Evolutionary conservation across 2,797 vertebrate genomes (phyloP).

Genomic region (Onychomys arenicola): DNA sequence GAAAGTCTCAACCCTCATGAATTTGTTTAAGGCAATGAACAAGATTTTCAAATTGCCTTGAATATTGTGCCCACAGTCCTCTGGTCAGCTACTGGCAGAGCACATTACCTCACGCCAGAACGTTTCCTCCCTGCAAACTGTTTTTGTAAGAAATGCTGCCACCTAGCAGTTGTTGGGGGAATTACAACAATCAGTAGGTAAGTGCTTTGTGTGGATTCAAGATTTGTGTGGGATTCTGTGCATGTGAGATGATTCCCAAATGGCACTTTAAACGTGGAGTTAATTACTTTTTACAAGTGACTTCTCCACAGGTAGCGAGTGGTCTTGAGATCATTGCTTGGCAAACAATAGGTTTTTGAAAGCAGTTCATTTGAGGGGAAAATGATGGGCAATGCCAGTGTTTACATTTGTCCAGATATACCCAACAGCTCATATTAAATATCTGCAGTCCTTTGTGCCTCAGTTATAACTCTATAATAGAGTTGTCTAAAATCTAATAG

Average conservation of each 20-base stretch:
- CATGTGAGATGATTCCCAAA: neutral
- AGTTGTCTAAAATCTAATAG: neutral
- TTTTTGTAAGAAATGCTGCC: conserved; percentile 71
- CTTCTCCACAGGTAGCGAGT: neutral
- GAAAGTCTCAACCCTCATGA: conserved; percentile 12
- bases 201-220: neutral
- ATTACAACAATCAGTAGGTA: neutral
- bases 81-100: neutral
- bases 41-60: conserved; percentile 6
- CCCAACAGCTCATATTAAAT: neutral
- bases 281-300: neutral
- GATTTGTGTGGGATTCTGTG: neutral
- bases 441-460: neutral
- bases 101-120: neutral
- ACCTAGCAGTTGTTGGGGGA: conserved; percentile 50
- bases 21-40: conserved; percentile 30
- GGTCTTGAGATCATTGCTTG: neutral
- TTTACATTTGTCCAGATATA: neutral
- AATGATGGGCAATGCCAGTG: neutral
- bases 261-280: neutral
- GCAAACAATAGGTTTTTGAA: neutral
- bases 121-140: neutral
- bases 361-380: neutral
- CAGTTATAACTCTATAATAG: neutral
- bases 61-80: neutral